Conservation (phyloP, 37 sponge, comb jelly and placozoan species). For the Corticium candelabrum region DNA sequence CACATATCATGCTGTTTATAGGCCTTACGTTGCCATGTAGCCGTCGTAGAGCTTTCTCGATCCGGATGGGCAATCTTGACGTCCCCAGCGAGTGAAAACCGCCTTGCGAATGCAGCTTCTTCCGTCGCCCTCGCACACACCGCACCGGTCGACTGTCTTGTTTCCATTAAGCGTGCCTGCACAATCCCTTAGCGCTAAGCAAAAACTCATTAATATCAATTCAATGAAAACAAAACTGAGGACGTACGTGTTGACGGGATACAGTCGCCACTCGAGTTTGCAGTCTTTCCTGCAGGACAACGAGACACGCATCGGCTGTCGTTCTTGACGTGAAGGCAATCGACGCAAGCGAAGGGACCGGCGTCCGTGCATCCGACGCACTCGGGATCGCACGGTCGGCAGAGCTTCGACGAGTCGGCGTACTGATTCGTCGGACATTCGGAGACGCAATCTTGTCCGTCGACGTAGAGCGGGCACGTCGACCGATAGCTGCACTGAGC, state of each 20-base stretch:
- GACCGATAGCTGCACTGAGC: not conserved
- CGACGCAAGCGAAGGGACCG: not conserved
- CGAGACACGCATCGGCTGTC: not conserved
- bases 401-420: not conserved
- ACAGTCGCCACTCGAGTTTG: not conserved
- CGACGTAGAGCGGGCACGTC: not conserved
- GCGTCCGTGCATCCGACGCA: not conserved
- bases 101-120: not conserved
- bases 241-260: not conserved
- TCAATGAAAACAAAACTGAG: too few species aligned
- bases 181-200: not conserved
- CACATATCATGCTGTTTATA: not conserved
- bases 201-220: too few species aligned
- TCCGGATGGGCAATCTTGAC: not conserved
- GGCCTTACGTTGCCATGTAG: not conserved
- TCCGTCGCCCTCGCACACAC: constrained; percentile 3
- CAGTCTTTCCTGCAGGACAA: not conserved
- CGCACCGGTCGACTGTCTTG: not conserved
- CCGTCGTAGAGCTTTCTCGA: not conserved
- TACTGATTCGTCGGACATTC: not conserved
- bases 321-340: not conserved
- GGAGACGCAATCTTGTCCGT: not conserved
- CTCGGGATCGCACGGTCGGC: not conserved
- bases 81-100: constrained; percentile 1
- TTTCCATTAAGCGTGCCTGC: not conserved